Evolutionary conservation across 2,888 invertebrate species (phyloP), one percentile per base, ranked within the genome.

Genomic region (Ametastegia equiseti): DNA sequence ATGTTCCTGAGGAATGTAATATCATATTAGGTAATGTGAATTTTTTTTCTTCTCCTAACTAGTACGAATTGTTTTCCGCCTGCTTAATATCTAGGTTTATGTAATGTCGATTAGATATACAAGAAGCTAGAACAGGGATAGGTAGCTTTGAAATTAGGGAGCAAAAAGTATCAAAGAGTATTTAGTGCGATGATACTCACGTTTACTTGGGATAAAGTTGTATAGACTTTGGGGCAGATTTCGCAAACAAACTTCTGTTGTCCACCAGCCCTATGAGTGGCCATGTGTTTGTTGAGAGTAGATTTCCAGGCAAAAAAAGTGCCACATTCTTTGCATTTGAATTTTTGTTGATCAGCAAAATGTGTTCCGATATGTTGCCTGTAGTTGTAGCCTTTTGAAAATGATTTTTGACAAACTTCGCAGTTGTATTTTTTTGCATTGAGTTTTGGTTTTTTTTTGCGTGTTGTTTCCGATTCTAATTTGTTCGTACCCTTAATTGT

Each of bases 231-330:
- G 39, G 89, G 88, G 80, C 92, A 92, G 33, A 90, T 88, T 33
- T 90, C 87, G 36, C 92, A 92, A 3, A 88, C 86, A 79, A 89
- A 90, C 42, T 89, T 89, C 54, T 89, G 89, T 11, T 87, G 88
- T 6, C 88, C 89, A 57, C 90, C 89, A 1, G 87, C 86, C 57
- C 88, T 86, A 79, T 91, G 91, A 81, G 86, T 88, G 0, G 88
- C 86, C 19, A 90, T 87, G 82, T 92, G 92, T 82, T 92, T 92
- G 67, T 91, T 91, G 30, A 92, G 83, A 0, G 92, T 92, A 3
- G 92, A 90, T 83, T 91, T 91, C 92, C 92, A 92, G 0, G 92
- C 92, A 80, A 92, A 92, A 0, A 88, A 87, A 54, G 88, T 84
- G 1, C 88, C 89, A 81, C 92, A 92, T 47, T 88, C 86, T 80